Evolutionary conservation across 2,113 vertebrate species (phyloP), one percentile per base, ranked within the genome.

Genomic region (Tenebrosternarchus preto): DNA sequence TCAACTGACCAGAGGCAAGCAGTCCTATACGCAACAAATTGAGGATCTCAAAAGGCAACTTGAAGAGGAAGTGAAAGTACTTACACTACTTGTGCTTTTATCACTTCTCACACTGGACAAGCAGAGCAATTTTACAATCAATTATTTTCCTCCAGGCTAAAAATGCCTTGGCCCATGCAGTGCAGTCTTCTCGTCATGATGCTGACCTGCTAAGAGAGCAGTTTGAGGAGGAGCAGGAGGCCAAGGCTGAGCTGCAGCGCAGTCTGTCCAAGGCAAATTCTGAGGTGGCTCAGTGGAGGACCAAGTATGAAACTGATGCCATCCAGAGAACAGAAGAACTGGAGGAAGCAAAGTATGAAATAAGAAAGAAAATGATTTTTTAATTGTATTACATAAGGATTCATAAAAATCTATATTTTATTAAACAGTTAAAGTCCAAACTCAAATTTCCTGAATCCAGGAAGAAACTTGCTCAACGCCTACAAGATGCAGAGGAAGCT

Each of bases 31-130:
- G 5, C 95, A 96, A 85, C 95, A 95, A 66, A 78, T 93, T 87
- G 95, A 95, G 53, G 94, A 96, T 80, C 91, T 95, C 12, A 96
- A 95, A 64, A 93, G 94, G 84, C 95, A 96, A 64, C 75, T 96
- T 3, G 95, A 94, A 60, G 94, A 94, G 39, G 94, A 95, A 69
- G 72, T 81, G 27, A 94, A 94, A 90, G 94, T 93, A 67, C 73
- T 61, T n/a, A 8, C 29, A 53, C 43, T 2, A 5, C 7, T 8
- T 27, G 20, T 60, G 53, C 15, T 63, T 27, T 46, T 25, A 25
- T 36, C 6, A n/a, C n/a, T n/a, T n/a, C n/a, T n/a, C n/a, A n/a
- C n/a, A n/a, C n/a, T 36, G 33, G 33, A 4, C 33, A 36, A 36
- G 33, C 33, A 22, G 29, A 19, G 36, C 46, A 20, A 22, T 67